Conservation (phyloP, 1,140 invertebrate species). For the Zaprionus camerounensis region DNA sequence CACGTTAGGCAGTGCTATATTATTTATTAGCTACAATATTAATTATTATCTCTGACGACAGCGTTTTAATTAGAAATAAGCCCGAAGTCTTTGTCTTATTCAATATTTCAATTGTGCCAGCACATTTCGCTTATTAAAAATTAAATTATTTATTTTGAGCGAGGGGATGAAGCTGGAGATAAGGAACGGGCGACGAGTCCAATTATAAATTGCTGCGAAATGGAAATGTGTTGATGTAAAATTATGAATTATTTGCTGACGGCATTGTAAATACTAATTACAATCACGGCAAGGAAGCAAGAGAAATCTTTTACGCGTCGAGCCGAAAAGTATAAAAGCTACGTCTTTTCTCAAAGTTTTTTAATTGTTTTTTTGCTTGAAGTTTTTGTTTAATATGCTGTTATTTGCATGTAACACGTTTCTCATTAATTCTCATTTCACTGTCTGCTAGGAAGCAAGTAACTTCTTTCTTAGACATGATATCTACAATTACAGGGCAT, state of each 20-base stretch:
- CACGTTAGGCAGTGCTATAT: neutral
- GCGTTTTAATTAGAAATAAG: conserved; percentile 12
- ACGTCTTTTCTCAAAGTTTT: neutral
- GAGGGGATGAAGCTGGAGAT: neutral
- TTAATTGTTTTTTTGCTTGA: neutral
- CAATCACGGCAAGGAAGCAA: neutral
- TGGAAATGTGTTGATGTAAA: conserved; percentile 40
- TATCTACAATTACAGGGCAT: neutral
- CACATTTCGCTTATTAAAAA: conserved; percentile 16
- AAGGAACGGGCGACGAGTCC: neutral
- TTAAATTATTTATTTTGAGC: conserved; percentile 8
- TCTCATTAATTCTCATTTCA: neutral
- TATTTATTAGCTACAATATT: neutral
- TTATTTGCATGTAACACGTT: neutral
- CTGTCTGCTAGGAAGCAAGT: neutral
- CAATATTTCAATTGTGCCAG: conserved; percentile 3
- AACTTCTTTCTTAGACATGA: neutral
- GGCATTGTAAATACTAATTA: conserved; percentile 14
- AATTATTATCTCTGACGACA: conserved; percentile 6
- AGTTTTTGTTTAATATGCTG: neutral
- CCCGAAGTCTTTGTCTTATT: neutral
- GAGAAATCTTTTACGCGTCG: neutral
- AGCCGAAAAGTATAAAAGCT: neutral
- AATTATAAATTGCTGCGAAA: conserved; percentile 15
- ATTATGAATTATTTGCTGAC: conserved; percentile 39